Evolutionary conservation across 2,888 invertebrate genomes (phyloP).

Genomic region (Nesidiocoris tenuis): DNA sequence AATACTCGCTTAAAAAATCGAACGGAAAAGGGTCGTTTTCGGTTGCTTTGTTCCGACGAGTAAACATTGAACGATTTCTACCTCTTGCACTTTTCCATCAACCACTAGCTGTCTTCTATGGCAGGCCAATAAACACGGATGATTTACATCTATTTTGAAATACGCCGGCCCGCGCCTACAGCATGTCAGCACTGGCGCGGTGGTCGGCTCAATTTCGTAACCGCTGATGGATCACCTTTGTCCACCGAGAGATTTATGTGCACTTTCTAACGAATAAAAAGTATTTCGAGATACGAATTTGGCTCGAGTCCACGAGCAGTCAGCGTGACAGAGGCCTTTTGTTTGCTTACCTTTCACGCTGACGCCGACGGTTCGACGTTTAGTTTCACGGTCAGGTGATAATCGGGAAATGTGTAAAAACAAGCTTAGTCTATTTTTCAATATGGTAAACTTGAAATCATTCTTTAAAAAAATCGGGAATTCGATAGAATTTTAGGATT

Average conservation of each 20-base stretch:
- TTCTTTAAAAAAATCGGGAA: no score
- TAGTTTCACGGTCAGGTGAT: background rate
- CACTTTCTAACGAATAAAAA: conserved; percentile 39
- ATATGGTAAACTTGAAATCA: no score
- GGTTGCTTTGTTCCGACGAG: no score
- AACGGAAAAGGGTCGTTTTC: no score
- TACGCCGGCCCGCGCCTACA: background rate
- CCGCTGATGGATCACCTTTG: conserved; percentile 39
- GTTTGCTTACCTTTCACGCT: conserved; percentile 32
- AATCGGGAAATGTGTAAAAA: no score
- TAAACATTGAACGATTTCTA: no score
- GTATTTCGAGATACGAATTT: conserved; percentile 26
- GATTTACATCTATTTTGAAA: conserved; percentile 42
- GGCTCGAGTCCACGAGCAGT: conserved; percentile 23
- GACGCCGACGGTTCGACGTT: background rate
- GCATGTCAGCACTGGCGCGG: background rate
- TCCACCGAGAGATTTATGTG: conserved; percentile 38
- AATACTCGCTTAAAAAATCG: no score
- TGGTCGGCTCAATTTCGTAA: conserved; percentile 26
- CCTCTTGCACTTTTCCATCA: background rate
- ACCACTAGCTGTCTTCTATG: background rate
- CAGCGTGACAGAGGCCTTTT: conserved; percentile 30
- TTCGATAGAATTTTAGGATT: no score
- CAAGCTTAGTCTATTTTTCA: no score
- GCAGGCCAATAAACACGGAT: conserved; percentile 36